Conservation (phyloP, 2,113 vertebrate species). For the Gallinago undulata region DNA sequence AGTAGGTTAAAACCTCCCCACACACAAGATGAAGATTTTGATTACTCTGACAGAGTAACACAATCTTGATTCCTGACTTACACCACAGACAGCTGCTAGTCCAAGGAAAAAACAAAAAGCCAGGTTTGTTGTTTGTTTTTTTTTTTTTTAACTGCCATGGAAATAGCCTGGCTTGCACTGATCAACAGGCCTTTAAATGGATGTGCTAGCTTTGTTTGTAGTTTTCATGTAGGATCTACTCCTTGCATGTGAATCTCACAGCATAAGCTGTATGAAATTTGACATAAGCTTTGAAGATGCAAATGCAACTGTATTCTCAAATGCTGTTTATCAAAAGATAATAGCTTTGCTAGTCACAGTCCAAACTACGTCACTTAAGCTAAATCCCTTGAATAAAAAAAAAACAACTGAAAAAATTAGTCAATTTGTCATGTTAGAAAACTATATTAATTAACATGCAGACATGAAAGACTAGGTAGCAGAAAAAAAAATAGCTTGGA, state of each 20-base stretch:
- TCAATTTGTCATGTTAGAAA: not conserved
- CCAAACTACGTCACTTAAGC: not conserved
- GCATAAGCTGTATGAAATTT: not conserved
- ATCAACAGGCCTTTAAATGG: not conserved
- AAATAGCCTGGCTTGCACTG: not conserved
- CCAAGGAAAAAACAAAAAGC: not conserved
- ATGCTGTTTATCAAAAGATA: not conserved
- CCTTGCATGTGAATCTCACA: not conserved
- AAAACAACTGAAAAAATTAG: not conserved
- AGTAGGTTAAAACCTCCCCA: not conserved
- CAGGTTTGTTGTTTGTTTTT: not conserved
- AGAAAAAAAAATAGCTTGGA: not conserved
- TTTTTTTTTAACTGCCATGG: not conserved
- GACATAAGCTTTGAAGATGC: not conserved
- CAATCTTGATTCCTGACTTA: not conserved
- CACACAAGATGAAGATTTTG: not conserved
- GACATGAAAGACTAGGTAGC: not conserved
- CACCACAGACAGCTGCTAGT: not conserved
- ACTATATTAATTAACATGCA: not conserved
- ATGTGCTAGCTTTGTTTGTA: not conserved
- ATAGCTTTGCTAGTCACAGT: not conserved
- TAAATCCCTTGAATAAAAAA: not conserved
- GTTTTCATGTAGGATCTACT: not conserved
- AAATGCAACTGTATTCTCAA: not conserved
- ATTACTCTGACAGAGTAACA: not conserved